Evolutionary conservation across 2,797 vertebrate genomes (phyloP).

Genomic region (Phataginus tricuspis): DNA sequence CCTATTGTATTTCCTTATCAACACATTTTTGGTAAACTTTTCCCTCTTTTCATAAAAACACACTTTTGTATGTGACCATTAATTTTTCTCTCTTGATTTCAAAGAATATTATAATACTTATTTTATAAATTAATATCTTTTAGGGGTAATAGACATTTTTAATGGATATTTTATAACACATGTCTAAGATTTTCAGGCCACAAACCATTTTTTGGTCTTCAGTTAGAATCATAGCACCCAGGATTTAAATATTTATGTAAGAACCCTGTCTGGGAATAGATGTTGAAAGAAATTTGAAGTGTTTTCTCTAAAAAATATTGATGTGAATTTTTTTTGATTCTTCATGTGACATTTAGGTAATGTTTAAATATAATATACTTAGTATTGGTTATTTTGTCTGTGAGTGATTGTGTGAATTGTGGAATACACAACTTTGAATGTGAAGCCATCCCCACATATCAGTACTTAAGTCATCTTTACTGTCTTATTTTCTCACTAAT

Average conservation of each 20-base stretch:
- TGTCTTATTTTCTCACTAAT: constrained; percentile 52
- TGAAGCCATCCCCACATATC: not conserved
- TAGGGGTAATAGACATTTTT: not conserved
- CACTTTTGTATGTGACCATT: not conserved
- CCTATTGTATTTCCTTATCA: not conserved
- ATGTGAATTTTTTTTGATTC: not conserved
- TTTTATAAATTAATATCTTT: not conserved
- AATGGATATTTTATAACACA: not conserved
- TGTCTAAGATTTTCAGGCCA: not conserved
- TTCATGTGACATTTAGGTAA: not conserved
- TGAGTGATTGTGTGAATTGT: not conserved
- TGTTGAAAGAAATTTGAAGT: not conserved
- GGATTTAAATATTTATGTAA: constrained; percentile 27
- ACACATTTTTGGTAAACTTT: not conserved
- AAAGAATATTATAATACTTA: not conserved
- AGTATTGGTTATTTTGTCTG: not conserved
- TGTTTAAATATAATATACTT: not conserved
- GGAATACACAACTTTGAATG: not conserved
- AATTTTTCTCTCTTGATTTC: constrained; percentile 7
- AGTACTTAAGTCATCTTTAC: not conserved
- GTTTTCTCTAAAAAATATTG: not conserved
- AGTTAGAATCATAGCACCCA: not conserved
- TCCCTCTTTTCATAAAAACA: not conserved
- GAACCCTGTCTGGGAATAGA: not conserved
- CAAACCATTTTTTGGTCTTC: not conserved